Percentiles rank a stretch among this genome's conserved stretches.
These are phyloP conservation scores for Sepiola atlantica DNA, from an alignment of 2,888 invertebrate genomes.

Conservation along the genomic window DNA sequence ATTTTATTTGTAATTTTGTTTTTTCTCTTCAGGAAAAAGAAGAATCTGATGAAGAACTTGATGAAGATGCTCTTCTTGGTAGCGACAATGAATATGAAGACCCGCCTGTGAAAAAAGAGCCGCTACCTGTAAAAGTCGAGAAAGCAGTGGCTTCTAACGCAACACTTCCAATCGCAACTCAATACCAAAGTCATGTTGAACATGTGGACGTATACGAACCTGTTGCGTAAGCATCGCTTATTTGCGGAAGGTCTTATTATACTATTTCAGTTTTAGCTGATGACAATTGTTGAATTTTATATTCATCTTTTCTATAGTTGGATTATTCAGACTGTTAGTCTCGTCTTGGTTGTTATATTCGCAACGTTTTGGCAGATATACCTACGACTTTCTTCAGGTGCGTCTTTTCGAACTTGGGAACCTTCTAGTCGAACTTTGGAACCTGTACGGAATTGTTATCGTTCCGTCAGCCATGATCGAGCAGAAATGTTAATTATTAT, in stretches of 20 bases:
- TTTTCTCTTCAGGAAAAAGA: conserved; percentile 37
- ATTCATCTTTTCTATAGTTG: too few species aligned
- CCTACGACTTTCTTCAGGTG: too few species aligned
- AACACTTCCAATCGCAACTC: background rate
- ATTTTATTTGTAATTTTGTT: background rate
- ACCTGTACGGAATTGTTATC: too few species aligned
- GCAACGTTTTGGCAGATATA: too few species aligned
- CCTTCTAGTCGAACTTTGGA: too few species aligned
- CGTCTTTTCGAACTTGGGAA: too few species aligned
- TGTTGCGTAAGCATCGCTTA: conserved; percentile 33
- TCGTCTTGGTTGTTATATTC: too few species aligned
- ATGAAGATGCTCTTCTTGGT: conserved; percentile 44
- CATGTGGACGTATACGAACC: conserved; percentile 35
- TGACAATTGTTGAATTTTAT: too few species aligned
- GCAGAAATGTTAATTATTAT: too few species aligned
- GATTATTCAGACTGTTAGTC: too few species aligned
- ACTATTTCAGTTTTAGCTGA: too few species aligned
- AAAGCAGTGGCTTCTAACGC: background rate
- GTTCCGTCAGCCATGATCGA: too few species aligned
- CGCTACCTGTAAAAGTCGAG: conserved; percentile 5
- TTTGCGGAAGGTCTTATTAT: background rate
- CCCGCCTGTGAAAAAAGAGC: background rate
- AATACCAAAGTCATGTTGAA: background rate
- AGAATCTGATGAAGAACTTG: conserved; percentile 45
- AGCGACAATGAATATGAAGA: conserved; percentile 40